These are phyloP conservation scores for Balaeniceps rex DNA, from an alignment of 2,113 vertebrate genomes.

Conservation along the genomic window DNA sequence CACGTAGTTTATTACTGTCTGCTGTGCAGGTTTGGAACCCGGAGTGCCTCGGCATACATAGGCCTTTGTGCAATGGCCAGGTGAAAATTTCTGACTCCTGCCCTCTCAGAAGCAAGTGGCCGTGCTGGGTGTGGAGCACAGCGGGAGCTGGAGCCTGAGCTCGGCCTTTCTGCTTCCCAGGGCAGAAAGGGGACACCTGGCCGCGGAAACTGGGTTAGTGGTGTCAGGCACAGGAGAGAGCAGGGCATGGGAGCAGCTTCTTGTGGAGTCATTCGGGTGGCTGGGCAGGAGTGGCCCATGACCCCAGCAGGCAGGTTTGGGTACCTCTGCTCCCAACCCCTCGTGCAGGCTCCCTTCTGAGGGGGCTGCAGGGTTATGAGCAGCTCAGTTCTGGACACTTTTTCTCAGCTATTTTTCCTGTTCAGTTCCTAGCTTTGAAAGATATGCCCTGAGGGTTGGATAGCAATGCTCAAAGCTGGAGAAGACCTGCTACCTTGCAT, in stretches of 20 bases:
- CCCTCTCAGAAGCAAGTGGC: rapidly evolving
- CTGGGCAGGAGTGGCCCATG: neutral
- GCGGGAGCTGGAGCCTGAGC: neutral
- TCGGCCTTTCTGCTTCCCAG: rapidly evolving
- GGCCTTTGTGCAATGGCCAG: neutral
- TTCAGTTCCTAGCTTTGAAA: neutral
- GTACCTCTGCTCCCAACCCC: neutral
- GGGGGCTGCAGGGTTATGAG: neutral
- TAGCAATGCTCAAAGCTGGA: neutral
- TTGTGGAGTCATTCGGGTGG: neutral
- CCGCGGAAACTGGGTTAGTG: neutral
- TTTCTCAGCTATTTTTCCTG: neutral
- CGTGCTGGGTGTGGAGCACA: neutral
- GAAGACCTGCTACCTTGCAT: neutral
- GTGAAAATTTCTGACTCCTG: neutral
- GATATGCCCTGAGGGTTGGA: rapidly evolving
- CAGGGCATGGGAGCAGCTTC: neutral
- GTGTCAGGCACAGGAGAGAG: neutral
- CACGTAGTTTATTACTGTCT: rapidly evolving
- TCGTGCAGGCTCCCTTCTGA: neutral
- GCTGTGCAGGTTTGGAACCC: neutral
- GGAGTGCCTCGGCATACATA: rapidly evolving
- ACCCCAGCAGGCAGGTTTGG: neutral
- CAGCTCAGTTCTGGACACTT: neutral
- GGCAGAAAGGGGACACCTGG: neutral